Evolutionary conservation across 2,888 invertebrate genomes (phyloP).

Genomic region (Drosophila anceps): DNA sequence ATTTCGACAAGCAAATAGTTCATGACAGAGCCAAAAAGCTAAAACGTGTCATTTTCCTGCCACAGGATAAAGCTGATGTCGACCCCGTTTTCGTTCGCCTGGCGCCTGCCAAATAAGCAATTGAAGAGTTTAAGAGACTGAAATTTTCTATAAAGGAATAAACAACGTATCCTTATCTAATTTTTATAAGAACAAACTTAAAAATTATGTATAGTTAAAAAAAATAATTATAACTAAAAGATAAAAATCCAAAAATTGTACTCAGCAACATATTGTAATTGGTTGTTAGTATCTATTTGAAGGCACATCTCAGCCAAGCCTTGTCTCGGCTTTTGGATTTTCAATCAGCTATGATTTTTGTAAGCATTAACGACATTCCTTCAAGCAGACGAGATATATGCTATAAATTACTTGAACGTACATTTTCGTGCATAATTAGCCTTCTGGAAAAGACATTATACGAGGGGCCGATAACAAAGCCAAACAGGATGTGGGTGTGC

Average conservation of each 20-base stretch:
- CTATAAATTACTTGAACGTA: slow-evolving; percentile 2
- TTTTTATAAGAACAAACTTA: background rate
- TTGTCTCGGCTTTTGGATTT: background rate
- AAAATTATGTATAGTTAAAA: background rate
- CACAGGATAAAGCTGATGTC: background rate
- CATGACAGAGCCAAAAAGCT: background rate
- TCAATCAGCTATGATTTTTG: background rate
- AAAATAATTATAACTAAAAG: no score
- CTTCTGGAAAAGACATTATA: background rate
- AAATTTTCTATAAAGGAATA: background rate
- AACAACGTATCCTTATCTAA: background rate
- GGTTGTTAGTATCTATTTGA: background rate
- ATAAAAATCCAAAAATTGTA: no score
- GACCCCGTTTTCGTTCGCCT: background rate
- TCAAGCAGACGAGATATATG: background rate
- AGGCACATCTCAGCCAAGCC: background rate
- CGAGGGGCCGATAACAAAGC: background rate
- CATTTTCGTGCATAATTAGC: slow-evolving; percentile 13
- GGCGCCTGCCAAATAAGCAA: background rate
- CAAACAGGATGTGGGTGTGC: slow-evolving; percentile 2
- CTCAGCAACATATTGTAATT: no score
- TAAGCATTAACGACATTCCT: background rate
- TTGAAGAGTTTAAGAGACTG: background rate
- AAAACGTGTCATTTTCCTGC: background rate
- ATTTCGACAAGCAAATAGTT: background rate